Evolutionary conservation across 1,140 invertebrate species (phyloP), one percentile per base, ranked within the genome.

Genomic region (Achroia grisella): DNA sequence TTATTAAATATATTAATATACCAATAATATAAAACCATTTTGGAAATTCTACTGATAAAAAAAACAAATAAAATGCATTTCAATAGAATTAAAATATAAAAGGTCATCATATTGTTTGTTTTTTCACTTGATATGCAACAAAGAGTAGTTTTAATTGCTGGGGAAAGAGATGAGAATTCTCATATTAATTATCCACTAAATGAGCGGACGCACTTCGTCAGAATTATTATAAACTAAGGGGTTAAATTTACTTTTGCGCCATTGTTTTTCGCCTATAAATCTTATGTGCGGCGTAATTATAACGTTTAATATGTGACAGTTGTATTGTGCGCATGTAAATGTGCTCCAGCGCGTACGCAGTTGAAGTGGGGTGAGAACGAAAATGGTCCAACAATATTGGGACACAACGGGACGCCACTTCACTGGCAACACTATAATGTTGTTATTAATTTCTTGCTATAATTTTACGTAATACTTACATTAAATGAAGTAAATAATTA

Each of bases 251-350:
- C 59, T 69, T 48, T 48, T 70, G 57, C 52, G 34, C 56, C 52
- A 72, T 84, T 84, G 80, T 84, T 74, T 84, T 74, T 77, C 39
- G 27, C 63, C 72, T 64, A 84, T 84, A 84, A 84, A 84, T 84
- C 74, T 84, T 77, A 70, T 75, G 66, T 52, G 64, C 65, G 64
- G 69, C 62, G 62, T 79, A 77, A 82, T 82, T 82, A 80, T 77
- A 65, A 63, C 63, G 64, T 84, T 82, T 80, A 73, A 73, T 80
- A 71, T 71, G 69, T 73, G 77, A 82, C 80, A 84, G 72, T 74
- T 60, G 67, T 72, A 79, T 77, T 82, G 74, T 80, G 63, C 32
- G 69, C 60, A 80, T 84, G 77, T 72, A 80, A 80, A 81, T 83
- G 64, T 73, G 64, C 62, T 60, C 56, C 39, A 63, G 42, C 58